A percentile compares a stretch with the other conserved stretches of the same genome.
These are phyloP conservation scores for Gymnoscopelus braueri DNA, from an alignment of 2,797 vertebrate genomes.

Conservation along the genomic window DNA sequence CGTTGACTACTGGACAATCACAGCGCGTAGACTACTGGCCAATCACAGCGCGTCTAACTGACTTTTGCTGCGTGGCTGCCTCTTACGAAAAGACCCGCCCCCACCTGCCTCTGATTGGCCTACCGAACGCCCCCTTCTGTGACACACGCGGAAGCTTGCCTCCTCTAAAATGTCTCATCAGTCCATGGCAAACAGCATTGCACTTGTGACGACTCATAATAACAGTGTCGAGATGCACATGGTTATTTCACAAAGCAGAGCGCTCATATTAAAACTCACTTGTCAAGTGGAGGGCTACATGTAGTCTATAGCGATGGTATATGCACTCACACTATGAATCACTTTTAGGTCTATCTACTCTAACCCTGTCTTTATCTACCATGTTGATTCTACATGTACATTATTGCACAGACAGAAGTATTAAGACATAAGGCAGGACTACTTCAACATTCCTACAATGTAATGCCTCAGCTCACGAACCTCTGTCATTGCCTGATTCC, in stretches of 20 bases:
- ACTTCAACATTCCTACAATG: conserved; percentile 34
- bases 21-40: no score
- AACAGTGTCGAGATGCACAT: conserved; percentile 23
- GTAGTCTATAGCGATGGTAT: no score
- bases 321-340: no score
- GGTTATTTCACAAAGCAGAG: conserved; percentile 30
- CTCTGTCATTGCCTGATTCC: conserved; percentile 8
- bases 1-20: no score
- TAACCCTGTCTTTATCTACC: conserved; percentile 26
- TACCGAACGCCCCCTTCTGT: no score
- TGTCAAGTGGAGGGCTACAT: no score
- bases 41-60: no score
- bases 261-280: conserved; percentile 20
- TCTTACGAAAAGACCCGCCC: no score
- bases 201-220: conserved; percentile 33
- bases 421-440: conserved; percentile 28
- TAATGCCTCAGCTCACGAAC: not conserved
- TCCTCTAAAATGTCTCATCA: conserved; percentile 36
- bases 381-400: conserved; percentile 17
- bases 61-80: no score
- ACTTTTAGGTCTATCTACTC: no score
- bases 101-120: no score
- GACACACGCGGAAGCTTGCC: no score
- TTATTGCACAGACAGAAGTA: conserved; percentile 42
- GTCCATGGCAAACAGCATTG: conserved; percentile 40